Percentiles rank a stretch among this genome's conserved stretches.
Evolutionary conservation across 2,888 invertebrate species (phyloP).

Genomic region (Entomobrya multifasciata): DNA sequence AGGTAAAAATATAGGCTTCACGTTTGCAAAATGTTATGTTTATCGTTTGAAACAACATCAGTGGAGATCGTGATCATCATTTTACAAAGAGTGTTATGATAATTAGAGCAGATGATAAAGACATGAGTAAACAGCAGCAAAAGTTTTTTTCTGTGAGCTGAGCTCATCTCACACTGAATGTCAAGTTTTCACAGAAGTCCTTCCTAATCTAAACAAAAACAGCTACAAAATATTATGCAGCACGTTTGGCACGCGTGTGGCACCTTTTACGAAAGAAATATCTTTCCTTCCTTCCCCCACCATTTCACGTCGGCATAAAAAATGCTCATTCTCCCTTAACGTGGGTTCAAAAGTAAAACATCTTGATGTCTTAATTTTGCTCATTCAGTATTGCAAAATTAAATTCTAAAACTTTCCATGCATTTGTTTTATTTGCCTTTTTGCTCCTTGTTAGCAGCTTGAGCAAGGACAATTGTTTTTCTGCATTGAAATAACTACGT

Average conservation of each 20-base stretch:
- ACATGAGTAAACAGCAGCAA: slow-evolving; percentile 44
- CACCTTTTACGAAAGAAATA: too few relatives aligned
- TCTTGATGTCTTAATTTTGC: slow-evolving; percentile 10
- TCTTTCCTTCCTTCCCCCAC: too few relatives aligned
- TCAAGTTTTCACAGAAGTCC: too few relatives aligned
- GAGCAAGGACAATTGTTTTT: background rate
- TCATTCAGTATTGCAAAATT: background rate
- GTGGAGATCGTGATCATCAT: slow-evolving; percentile 18
- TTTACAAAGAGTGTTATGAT: slow-evolving; percentile 36
- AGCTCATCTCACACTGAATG: too few relatives aligned
- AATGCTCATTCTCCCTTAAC: background rate
- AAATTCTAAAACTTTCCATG: background rate
- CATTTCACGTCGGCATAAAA: background rate
- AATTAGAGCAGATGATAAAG: slow-evolving; percentile 56
- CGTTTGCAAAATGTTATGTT: too few relatives aligned
- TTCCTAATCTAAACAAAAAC: too few relatives aligned
- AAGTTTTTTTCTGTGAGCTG: background rate
- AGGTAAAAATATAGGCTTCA: too few relatives aligned
- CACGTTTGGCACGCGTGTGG: too few relatives aligned
- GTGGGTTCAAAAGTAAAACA: background rate
- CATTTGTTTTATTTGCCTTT: background rate
- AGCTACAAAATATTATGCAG: background rate
- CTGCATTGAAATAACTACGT: background rate
- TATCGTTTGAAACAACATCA: slow-evolving; percentile 1
- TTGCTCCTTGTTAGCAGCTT: background rate